These are phyloP conservation scores for Bombus picipes DNA, from an alignment of 1,140 invertebrate genomes.

Conservation along the genomic window DNA sequence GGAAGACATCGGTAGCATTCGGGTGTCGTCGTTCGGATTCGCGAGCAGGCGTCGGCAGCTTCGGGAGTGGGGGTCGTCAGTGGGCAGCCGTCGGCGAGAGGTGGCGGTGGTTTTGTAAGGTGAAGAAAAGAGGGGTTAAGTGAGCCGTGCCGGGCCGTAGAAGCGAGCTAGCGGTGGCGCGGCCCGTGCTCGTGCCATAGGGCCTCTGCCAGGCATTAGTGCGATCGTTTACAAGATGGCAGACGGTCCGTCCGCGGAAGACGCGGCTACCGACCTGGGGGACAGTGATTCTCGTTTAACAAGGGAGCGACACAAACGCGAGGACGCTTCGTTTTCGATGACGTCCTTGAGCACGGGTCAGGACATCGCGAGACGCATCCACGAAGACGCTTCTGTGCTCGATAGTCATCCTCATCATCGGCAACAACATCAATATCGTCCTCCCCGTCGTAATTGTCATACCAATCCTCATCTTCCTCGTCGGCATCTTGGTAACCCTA, in stretches of 20 bases:
- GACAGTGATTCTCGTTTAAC: conserved; percentile 69
- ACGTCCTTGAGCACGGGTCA: conserved; percentile 43
- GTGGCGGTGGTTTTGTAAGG: conserved; percentile 61
- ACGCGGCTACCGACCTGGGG: conserved; percentile 64
- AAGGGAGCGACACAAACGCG: conserved; percentile 73
- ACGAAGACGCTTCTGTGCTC: conserved; percentile 24
- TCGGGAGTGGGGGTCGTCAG: conserved; percentile 43
- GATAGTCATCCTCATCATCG: conserved; percentile 39
- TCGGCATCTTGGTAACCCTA: conserved; percentile 7
- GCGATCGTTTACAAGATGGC: conserved; percentile 78
- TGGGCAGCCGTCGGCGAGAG: conserved; percentile 60
- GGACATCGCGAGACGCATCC: conserved; percentile 47
- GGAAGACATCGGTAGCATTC: not conserved
- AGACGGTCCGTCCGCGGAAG: conserved; percentile 76
- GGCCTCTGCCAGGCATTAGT: conserved; percentile 66
- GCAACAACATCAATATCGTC: conserved; percentile 43
- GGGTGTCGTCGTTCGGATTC: conserved; percentile 8
- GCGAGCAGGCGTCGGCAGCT: conserved; percentile 45
- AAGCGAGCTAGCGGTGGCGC: conserved; percentile 55
- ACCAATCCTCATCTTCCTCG: not conserved
- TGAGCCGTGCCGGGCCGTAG: conserved; percentile 59
- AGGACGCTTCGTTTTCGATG: conserved; percentile 45
- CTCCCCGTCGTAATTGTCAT: conserved; percentile 39
- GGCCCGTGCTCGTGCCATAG: conserved; percentile 64
- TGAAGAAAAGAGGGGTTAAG: conserved; percentile 59